Conservation (phyloP, 2,888 invertebrate genomes). For the Orthosia gracilis region DNA sequence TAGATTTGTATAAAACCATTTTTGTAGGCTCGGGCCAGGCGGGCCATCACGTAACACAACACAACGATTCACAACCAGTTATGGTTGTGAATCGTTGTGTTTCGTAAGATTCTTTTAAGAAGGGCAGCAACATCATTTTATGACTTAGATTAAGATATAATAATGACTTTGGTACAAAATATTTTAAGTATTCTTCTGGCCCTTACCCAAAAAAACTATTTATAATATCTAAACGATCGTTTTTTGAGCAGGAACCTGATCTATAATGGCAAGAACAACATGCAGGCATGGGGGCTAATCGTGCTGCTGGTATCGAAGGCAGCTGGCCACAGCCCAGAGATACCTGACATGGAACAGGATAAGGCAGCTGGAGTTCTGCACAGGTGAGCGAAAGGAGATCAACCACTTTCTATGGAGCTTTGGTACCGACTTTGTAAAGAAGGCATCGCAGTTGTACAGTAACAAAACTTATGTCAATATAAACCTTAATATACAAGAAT, state of each 20-base stretch:
- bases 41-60: background rate
- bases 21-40: background rate
- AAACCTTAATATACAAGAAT: too few relatives aligned
- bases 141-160: too few relatives aligned
- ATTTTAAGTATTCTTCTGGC: background rate
- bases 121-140: background rate
- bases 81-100: background rate
- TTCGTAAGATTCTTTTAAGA: background rate
- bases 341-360: conserved; percentile 96
- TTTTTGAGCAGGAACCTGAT: conserved; percentile 93
- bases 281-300: conserved; percentile 98
- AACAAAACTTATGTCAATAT: too few relatives aligned
- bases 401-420: too few relatives aligned
- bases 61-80: too few relatives aligned
- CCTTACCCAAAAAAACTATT: background rate
- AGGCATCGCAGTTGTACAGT: too few relatives aligned
- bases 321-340: conserved; percentile 95
- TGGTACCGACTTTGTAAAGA: too few relatives aligned
- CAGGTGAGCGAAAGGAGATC: conserved; percentile 84
- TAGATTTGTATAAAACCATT: background rate
- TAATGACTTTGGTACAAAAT: too few relatives aligned
- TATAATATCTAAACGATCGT: background rate
- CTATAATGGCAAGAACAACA: conserved; percentile 97
- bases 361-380: conserved; percentile 96
- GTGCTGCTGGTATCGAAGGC: conserved; percentile 98